phyloP scores from a whole-genome alignment of 2,797 vertebrate species.

The Chiloscyllium punctatum region DNA sequence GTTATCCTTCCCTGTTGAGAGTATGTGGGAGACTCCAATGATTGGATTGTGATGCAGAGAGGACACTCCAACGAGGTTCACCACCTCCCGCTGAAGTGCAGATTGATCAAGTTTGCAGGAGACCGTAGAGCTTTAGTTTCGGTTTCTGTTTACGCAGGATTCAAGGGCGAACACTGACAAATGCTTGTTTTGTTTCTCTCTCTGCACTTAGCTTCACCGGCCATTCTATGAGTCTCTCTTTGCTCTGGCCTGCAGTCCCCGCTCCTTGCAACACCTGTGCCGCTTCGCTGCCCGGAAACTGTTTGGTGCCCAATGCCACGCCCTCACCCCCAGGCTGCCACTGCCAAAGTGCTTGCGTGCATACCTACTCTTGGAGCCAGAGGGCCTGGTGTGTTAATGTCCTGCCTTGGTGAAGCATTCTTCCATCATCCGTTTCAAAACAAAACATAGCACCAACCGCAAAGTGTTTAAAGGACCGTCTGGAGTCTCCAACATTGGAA shows the following conservation, averaged over 20 bases:
- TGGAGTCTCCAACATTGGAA: background rate
- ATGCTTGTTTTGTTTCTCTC: background rate
- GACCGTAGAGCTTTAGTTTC: background rate
- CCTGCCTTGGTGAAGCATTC: no score
- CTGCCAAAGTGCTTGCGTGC: slow-evolving; percentile 51
- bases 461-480: background rate
- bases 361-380: slow-evolving; percentile 61
- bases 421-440: background rate
- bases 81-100: background rate
- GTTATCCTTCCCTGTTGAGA: no score
- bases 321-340: slow-evolving; percentile 53
- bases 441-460: background rate
- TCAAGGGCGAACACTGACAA: background rate
- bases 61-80: no score
- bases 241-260: slow-evolving; percentile 44
- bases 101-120: background rate
- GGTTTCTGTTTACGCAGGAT: background rate
- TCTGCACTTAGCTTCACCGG: slow-evolving; percentile 52
- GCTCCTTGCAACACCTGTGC: slow-evolving; percentile 59
- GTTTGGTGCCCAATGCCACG: slow-evolving; percentile 51
- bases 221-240: slow-evolving; percentile 59
- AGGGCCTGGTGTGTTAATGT: slow-evolving; percentile 47
- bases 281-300: slow-evolving; percentile 48
- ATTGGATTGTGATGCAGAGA: no score
- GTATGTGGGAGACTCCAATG: no score